A percentile compares a stretch with the other conserved stretches of the same genome.
phyloP scores from a whole-genome alignment of 2,113 vertebrate species.

The Syngnathus scovelli region DNA sequence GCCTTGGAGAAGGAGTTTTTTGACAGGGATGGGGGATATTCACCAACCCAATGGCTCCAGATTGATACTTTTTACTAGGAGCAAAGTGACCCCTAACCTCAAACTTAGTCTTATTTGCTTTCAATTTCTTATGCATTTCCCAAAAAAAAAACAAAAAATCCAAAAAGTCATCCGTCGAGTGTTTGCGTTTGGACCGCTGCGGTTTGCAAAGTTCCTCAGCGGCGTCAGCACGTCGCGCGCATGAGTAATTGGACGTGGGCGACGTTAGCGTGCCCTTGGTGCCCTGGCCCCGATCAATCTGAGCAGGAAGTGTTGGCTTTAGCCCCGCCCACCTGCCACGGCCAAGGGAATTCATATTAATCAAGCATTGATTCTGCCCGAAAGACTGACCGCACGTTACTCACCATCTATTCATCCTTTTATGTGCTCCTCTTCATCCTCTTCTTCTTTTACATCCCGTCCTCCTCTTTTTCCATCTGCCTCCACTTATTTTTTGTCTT shows the following conservation, averaged over 20 bases:
- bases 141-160: too few species aligned
- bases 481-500: neutral
- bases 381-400: slow-evolving; percentile 61
- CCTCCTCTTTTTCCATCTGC: neutral
- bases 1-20: too few species aligned
- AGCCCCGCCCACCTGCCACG: slow-evolving; percentile 56
- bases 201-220: slow-evolving; percentile 41
- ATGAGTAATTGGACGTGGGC: slow-evolving; percentile 34
- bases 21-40: too few species aligned
- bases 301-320: slow-evolving; percentile 60
- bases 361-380: slow-evolving; percentile 74
- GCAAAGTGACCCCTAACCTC: too few species aligned
- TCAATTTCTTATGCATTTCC: too few species aligned
- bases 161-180: neutral
- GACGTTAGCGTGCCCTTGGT: slow-evolving; percentile 58
- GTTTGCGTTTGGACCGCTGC: slow-evolving; percentile 14
- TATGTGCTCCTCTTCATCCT: slow-evolving; percentile 21
- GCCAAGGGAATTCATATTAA: slow-evolving; percentile 73
- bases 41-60: too few species aligned
- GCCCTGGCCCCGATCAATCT: slow-evolving; percentile 65
- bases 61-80: too few species aligned
- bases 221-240: slow-evolving; percentile 41
- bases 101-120: too few species aligned
- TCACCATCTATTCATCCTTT: slow-evolving; percentile 48
- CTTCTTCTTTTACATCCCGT: slow-evolving; percentile 7